A percentile compares a stretch with the other conserved stretches of the same genome.
Evolutionary conservation across 23 tunicate genomes (phyloP).

Genomic region (Trididemnum miniatum): DNA sequence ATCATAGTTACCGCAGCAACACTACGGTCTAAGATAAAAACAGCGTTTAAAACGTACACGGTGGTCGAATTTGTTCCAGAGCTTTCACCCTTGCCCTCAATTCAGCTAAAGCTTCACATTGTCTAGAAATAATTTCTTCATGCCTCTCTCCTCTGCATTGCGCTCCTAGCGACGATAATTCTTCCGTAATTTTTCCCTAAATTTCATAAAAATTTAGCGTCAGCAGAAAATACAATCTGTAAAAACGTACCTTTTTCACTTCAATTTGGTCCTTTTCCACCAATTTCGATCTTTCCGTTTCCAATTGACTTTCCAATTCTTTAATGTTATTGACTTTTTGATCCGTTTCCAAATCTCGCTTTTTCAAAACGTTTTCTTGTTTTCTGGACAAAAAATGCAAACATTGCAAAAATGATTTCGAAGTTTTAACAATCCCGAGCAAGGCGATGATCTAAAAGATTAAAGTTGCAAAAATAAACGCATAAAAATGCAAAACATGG

Average conservation of each 20-base stretch:
- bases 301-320: background rate
- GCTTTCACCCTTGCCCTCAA: slow-evolving; percentile 82
- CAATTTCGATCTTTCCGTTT: background rate
- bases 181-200: slow-evolving; percentile 66
- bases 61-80: slow-evolving; percentile 69
- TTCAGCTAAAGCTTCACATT: slow-evolving; percentile 92
- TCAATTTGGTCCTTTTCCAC: slow-evolving; percentile 5
- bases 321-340: slow-evolving; percentile 2
- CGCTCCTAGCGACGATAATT: slow-evolving; percentile 69
- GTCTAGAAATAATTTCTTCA: slow-evolving; percentile 70
- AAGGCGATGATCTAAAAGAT: too few relatives aligned
- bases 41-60: too few relatives aligned
- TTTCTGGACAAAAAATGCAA: background rate
- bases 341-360: background rate
- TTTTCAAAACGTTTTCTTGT: background rate
- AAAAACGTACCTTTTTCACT: slow-evolving; percentile 3
- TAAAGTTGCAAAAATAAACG: too few relatives aligned
- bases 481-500: too few relatives aligned
- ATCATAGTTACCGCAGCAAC: too few relatives aligned
- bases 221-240: too few relatives aligned
- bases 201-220: background rate
- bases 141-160: slow-evolving; percentile 87
- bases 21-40: too few relatives aligned
- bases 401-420: too few relatives aligned
- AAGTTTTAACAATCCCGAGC: too few relatives aligned